Evolutionary conservation across 2,797 vertebrate genomes (phyloP).

Genomic region (Sphaeramia orbicularis): DNA sequence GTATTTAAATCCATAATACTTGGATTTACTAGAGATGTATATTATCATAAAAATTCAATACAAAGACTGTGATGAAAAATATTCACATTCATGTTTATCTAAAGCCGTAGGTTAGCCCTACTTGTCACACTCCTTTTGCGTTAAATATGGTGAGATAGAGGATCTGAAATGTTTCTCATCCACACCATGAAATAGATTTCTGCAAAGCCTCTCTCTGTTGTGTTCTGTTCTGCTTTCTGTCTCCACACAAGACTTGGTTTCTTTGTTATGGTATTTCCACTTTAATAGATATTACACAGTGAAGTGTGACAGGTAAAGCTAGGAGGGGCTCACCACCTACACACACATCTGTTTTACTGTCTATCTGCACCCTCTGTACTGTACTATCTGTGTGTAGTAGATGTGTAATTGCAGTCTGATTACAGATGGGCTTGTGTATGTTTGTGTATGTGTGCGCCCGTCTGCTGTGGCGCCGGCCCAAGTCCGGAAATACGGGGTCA

Average conservation of each 20-base stretch:
- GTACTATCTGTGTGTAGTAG: conserved; percentile 4
- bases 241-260: conserved; percentile 19
- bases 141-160: background rate
- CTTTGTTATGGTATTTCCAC: conserved; percentile 23
- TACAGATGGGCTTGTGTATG: conserved; percentile 18
- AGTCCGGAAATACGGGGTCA: conserved; percentile 64
- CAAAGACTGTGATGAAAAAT: background rate
- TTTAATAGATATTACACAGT: conserved; percentile 4
- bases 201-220: conserved; percentile 5
- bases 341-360: background rate
- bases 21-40: conserved; percentile 10
- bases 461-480: conserved; percentile 35
- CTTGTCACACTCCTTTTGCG: background rate
- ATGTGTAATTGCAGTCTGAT: conserved; percentile 8
- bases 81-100: background rate
- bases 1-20: background rate
- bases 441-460: conserved; percentile 7
- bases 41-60: background rate
- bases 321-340: background rate
- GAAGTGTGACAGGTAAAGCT: background rate
- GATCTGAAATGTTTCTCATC: conserved; percentile 17
- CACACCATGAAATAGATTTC: conserved; percentile 22
- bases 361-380: too few species aligned
- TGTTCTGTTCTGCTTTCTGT: conserved; percentile 14
- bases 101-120: background rate